Base-by-base conservation (phyloP, 1,140 invertebrate species). In the Drosophila bocqueti region DNA sequence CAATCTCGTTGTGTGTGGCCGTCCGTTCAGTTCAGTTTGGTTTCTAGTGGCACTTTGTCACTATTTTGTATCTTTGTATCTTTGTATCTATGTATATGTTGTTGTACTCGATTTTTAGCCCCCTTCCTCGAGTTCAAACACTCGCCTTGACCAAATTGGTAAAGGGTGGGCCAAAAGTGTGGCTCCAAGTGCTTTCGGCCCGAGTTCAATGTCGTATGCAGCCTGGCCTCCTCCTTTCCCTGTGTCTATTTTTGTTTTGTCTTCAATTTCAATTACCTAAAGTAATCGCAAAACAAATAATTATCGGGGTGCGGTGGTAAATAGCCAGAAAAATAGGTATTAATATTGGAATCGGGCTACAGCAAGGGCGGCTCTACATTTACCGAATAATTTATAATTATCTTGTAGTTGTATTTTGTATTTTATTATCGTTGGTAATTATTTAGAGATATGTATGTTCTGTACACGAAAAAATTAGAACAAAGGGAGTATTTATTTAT, bases 21-120 rank as follows among this genome's bases (percentile, higher is more conserved):
- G 59, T 65, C 55, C 42, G 59, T 74, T 62, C 49, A 61, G 40
- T 54, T 43, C 21, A 26, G 55, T 58, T 65, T 29, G 58, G 40
- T 68, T 81, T 85, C 57, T 85, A 85, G 80, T 87, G 83, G 83
- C 66, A 86, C 83, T 86, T 87, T 65, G 76, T 83, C 79, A 79
- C 68, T 71, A 52, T 76, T 69, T 73, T 43, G 71, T 74, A 38
- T 43, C 69, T 69, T 73, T 43, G 71, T 74, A 38, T 43, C 69
- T 59, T 59, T 57, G 34, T 54, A 54, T 54, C 50, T 36, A 9
- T 31, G 69, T 73, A 31, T 31, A 66, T 59, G 16, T 38, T 21
- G 34, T 38, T 10, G 18, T 38, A 21, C 18, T 72, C 52, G 52
- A 47, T 71, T 55, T 61, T 40, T n/a, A 10, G 18, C 43, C 26